Evolutionary conservation across 2,888 invertebrate species (phyloP), one percentile per base, ranked within the genome.

Genomic region (Pheosia gnoma): DNA sequence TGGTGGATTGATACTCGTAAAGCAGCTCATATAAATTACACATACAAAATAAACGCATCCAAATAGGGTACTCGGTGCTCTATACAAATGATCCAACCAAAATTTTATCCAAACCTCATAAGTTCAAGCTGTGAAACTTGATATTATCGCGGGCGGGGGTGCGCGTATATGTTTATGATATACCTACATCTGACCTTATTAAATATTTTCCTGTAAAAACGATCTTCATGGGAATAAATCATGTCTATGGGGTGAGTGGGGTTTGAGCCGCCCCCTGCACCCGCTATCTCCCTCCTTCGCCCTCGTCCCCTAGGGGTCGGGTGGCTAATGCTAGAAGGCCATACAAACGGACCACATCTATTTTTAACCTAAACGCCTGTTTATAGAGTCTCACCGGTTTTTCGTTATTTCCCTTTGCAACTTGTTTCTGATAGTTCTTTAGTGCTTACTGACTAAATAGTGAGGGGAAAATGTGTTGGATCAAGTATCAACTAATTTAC

Each of bases 181-280:
- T 63, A 64, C 47, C 51, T 62, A 66, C 68, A 66, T 67, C 65
- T 72, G 75, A 74, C 74, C 78, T 83, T 80, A 80, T 83, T 83
- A 79, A 81, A 83, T 77, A 77, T 79, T 80, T 79, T 82, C 71
- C 70, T 73, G 67, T 72, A 67, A 68, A 77, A 74, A 77, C 75
- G 72, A 82, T 84, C 77, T 81, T 72, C 60, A 77, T 75, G 68
- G 78, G 82, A 80, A 86, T 87, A 84, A 86, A 87, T 87, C 83
- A 85, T 84, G 77, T 79, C 76, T 71, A 74, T 77, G 73, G 68
- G 67, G 76, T 73, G 77, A 69, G 75, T 71, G 70, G 66, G 51
- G 51, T 6, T 4, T 47, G n/a, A 59, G 56, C 59, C 59, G 65
- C 67, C 59, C 57, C 61, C 52, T 49, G 62, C 58, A 63, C 55